These are phyloP conservation scores for Podarcis raffonei DNA, from an alignment of 2,113 vertebrate genomes.

Conservation along the genomic window DNA sequence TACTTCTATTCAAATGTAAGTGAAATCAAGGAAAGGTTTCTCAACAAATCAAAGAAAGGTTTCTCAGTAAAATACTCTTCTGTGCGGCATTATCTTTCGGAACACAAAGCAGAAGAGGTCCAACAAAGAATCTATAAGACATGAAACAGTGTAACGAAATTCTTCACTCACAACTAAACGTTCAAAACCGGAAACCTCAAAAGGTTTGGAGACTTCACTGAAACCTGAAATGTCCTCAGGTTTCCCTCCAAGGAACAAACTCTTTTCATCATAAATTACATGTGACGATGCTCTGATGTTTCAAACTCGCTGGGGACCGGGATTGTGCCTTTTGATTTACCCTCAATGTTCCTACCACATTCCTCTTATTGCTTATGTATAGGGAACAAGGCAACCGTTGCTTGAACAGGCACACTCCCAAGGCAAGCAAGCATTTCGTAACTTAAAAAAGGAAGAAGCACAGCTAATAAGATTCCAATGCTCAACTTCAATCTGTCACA, in stretches of 20 bases:
- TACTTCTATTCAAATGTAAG: slow-evolving; percentile 9
- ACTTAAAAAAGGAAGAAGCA: background rate
- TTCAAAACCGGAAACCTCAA: slow-evolving; percentile 7
- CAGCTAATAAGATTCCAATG: background rate
- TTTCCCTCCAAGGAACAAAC: slow-evolving; percentile 6
- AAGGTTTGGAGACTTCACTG: background rate
- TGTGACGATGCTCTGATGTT: background rate
- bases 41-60: background rate
- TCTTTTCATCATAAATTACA: slow-evolving; percentile 6
- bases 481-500: background rate
- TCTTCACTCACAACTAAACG: slow-evolving; percentile 14
- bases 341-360: background rate
- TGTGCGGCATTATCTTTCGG: background rate
- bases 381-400: background rate
- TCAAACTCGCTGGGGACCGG: background rate
- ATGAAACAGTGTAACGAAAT: background rate
- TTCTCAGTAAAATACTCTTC: slow-evolving; percentile 10
- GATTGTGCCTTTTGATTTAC: slow-evolving; percentile 4
- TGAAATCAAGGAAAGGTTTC: slow-evolving; percentile 32
- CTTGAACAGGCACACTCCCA: background rate
- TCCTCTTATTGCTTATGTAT: background rate
- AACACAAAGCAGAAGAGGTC: slow-evolving; percentile 12
- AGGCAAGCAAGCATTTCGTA: background rate
- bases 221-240: background rate
- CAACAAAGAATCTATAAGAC: background rate